phyloP scores from a whole-genome alignment of 1,140 invertebrate genomes.

The Bacillus rossius region DNA sequence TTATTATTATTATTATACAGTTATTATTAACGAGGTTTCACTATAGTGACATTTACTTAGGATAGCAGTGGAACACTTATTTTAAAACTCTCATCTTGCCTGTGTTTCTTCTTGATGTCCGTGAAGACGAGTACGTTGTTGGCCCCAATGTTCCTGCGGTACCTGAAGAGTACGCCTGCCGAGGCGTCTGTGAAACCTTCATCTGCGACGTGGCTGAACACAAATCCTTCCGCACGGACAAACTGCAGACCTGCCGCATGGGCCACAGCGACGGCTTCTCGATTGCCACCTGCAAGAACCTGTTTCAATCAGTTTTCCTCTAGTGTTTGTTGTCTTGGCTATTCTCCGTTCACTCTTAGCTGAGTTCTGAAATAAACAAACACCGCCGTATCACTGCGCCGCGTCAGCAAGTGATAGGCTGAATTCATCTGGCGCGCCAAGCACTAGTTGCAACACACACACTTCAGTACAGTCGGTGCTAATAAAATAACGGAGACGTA shows the following conservation, averaged over 20 bases:
- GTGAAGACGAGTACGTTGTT: constrained; percentile 64
- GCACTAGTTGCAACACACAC: too few species aligned
- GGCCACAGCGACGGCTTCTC: constrained; percentile 70
- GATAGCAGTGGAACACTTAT: too few species aligned
- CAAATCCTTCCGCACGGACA: constrained; percentile 73
- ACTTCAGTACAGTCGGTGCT: too few species aligned
- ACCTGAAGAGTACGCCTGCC: constrained; percentile 67
- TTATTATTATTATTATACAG: too few species aligned
- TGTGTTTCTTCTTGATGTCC: constrained; percentile 87
- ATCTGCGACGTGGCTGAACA: constrained; percentile 78
- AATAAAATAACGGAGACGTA: too few species aligned
- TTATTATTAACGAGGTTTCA: too few species aligned
- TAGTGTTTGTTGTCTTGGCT: neutral
- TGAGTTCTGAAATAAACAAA: too few species aligned
- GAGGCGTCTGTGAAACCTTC: constrained; percentile 74
- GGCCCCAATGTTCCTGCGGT: constrained; percentile 61
- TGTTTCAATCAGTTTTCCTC: constrained; percentile 29
- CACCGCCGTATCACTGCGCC: too few species aligned
- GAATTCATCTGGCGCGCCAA: too few species aligned
- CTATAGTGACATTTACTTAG: too few species aligned
- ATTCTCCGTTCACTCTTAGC: too few species aligned
- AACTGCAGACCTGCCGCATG: constrained; percentile 67
- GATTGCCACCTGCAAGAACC: constrained; percentile 71
- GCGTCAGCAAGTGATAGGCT: too few species aligned
- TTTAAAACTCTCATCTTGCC: constrained; percentile 39